Base-by-base conservation (phyloP, 2,113 vertebrate species). In the Archilochus colubris region DNA sequence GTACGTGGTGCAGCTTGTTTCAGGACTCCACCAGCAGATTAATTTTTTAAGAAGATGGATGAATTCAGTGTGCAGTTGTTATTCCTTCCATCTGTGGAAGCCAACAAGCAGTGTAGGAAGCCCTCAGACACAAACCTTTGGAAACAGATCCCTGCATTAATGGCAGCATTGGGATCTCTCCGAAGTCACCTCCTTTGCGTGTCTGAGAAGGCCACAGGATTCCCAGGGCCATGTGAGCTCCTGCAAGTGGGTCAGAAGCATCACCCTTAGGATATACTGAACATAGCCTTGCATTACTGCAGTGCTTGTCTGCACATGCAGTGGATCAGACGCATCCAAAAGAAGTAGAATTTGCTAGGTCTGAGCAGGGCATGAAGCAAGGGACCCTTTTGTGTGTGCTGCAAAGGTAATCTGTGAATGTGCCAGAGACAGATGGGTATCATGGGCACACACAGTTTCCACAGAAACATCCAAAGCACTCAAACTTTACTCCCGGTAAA, bases 1-100 rank as follows among this genome's bases (percentile, higher is more conserved):
- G 97, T 98, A 96, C 55, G 88, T 64, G 33, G 10, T 67, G 18
- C 4, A 58, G 6, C 28, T 73, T 46, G 30, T 67, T 77, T 68
- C 48, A 80, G 38, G 5, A 44, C 14, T 83, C 88, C 22, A 85
- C 17, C 27, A n/a, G 10, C 43, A 86, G 19, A 9, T 58, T 62
- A 2, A 28, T 54, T 62, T 82, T 86, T 64, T 12, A 81, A 80
- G 48, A 76, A 27, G 5, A 62, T 24, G 33, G 31, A 59, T 54
- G 30, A 82, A 72, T 33, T 33, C 17, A 36, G 9, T 0, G 0
- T 43, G 38, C 8, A 24, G 28, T 46, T 89, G 15, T 63, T 51
- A 36, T 44, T 91, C 17, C 24, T 78, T 86, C 44, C 66, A 5
- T n/a, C 3, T 33, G 1, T 44, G 8, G 27, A 31, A 9, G 30